Percentiles rank a stretch among this genome's conserved stretches.
These are phyloP conservation scores for Leptinotarsa texana DNA, from an alignment of 1,140 invertebrate genomes.

Conservation along the genomic window DNA sequence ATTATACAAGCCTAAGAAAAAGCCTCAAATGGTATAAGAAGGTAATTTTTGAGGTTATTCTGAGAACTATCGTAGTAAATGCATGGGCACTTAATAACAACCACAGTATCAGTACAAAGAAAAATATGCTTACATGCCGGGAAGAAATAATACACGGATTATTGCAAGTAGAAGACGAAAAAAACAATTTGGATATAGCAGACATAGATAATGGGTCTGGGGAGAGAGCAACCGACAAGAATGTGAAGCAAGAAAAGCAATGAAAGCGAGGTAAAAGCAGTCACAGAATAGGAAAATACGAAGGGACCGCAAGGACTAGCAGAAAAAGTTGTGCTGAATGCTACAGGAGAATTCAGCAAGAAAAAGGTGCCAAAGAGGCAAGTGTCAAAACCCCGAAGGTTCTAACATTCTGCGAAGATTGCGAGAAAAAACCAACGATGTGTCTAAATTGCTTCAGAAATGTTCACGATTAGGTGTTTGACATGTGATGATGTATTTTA, in stretches of 20 bases:
- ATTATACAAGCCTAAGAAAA: neutral
- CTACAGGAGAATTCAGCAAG: too few species aligned
- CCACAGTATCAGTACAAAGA: neutral
- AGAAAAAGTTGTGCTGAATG: too few species aligned
- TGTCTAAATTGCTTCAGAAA: too few species aligned
- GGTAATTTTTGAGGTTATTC: neutral
- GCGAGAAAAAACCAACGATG: too few species aligned
- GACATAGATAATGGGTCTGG: neutral
- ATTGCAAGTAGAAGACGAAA: neutral
- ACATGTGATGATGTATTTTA: too few species aligned
- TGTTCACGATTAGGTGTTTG: too few species aligned
- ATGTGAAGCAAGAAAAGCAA: slow-evolving; percentile 3
- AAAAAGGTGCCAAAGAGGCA: too few species aligned
- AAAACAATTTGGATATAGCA: neutral
- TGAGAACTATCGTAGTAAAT: neutral
- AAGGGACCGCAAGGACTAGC: slow-evolving; percentile 4
- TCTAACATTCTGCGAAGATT: too few species aligned
- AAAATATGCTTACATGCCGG: neutral
- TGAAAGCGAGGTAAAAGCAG: slow-evolving; percentile 5
- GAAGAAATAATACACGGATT: slow-evolving; percentile 15
- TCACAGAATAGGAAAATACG: slow-evolving; percentile 8
- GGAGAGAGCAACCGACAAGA: neutral
- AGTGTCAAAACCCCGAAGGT: too few species aligned
- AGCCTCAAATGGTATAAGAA: slow-evolving; percentile 4
- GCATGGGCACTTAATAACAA: slow-evolving; percentile 3